phyloP scores from a whole-genome alignment of 2,113 vertebrate genomes.

The Varanus salvator region DNA sequence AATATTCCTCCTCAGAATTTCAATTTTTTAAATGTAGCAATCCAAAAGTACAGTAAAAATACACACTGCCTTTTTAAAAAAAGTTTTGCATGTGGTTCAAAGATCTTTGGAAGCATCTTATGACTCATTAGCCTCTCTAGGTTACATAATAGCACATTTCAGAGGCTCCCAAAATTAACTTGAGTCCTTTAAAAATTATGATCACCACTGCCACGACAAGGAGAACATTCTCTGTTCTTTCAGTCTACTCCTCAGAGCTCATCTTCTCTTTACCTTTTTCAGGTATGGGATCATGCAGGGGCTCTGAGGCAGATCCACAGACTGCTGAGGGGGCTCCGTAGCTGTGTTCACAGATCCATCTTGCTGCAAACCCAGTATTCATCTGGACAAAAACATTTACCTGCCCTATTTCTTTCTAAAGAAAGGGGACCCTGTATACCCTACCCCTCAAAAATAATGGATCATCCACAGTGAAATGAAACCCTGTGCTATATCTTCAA shows the following conservation, averaged over 20 bases:
- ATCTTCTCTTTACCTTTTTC: neutral
- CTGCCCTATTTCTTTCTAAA: neutral
- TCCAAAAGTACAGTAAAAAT: slow-evolving; percentile 68
- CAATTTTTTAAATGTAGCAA: slow-evolving; percentile 38
- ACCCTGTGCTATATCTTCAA: slow-evolving; percentile 32
- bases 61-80: neutral
- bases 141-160: slow-evolving; percentile 3
- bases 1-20: neutral
- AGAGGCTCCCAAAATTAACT: slow-evolving; percentile 37
- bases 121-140: neutral
- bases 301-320: neutral
- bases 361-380: neutral
- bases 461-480: slow-evolving; percentile 33
- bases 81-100: slow-evolving; percentile 44
- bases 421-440: neutral
- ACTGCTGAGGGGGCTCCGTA: neutral
- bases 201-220: neutral
- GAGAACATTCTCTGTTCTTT: slow-evolving; percentile 22
- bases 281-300: neutral
- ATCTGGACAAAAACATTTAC: neutral
- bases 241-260: slow-evolving; percentile 5
- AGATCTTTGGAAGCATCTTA: slow-evolving; percentile 22
- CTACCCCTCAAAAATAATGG: neutral
- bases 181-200: neutral
- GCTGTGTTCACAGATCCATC: slow-evolving; percentile 5